phyloP scores from a whole-genome alignment of 2,888 invertebrate genomes.

The Rhogogaster chlorosoma region DNA sequence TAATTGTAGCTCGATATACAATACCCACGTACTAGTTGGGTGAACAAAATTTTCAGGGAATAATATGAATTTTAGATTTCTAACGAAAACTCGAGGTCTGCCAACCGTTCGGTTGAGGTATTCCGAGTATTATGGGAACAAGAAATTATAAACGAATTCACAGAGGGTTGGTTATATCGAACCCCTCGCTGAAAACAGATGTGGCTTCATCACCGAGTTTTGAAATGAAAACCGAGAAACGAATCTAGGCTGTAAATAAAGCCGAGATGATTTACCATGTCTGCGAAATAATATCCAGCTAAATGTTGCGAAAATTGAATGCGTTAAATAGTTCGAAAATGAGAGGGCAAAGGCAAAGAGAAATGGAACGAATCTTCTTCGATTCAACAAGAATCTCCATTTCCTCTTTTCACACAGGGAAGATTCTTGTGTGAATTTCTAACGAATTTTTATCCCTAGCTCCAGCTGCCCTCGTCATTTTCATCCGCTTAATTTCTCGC shows the following conservation, averaged over 20 bases:
- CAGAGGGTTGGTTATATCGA: not conserved
- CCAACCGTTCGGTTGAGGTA: not conserved
- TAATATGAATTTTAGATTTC: not conserved
- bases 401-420: not conserved
- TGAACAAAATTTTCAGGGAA: not conserved
- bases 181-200: not conserved
- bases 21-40: too few relatives aligned
- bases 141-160: conserved; percentile 34
- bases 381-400: not conserved
- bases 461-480: not conserved
- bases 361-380: not conserved
- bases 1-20: too few relatives aligned
- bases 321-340: too few relatives aligned
- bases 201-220: conserved; percentile 14
- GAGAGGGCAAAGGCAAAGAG: not conserved
- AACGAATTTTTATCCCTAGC: not conserved
- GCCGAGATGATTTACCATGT: not conserved
- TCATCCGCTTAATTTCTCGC: conserved; percentile 10
- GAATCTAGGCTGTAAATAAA: not conserved
- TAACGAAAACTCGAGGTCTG: not conserved
- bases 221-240: conserved; percentile 18
- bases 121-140: not conserved
- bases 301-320: too few relatives aligned
- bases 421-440: not conserved
- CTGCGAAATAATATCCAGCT: too few relatives aligned